Base-by-base conservation (phyloP, 2,797 vertebrate species). In the Neopelma chrysocephalum region DNA sequence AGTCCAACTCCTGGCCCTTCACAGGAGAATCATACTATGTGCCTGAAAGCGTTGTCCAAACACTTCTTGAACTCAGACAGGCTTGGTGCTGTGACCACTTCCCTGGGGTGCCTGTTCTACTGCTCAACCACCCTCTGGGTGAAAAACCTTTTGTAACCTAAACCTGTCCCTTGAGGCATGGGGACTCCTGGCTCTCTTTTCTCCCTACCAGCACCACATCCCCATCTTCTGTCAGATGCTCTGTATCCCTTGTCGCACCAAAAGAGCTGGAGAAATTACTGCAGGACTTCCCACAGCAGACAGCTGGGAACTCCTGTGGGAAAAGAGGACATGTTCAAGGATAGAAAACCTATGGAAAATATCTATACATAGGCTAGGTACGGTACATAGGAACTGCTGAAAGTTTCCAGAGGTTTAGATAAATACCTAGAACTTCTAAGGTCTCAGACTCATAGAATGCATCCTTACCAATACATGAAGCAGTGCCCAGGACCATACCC, bases 261-360 rank as follows among this genome's bases (percentile, higher is more conserved):
- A 48, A 73, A 88, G 65, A 93, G 15, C 19, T 88, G 58, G 61
- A 90, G 40, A 87, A 90, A 47, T 87, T 79, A 48, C 34, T 83
- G 38, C 61, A 66, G 69, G 45, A 47, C 38, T 82, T 91, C 27
- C 51, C 42, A 50, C 23, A n/a, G 21, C 29, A 86, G 29, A n/a
- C 17, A 93, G 21, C 26, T 0, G 0, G 16, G 36, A 80, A 40
- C 26, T 47, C 45, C 29, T 0, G 0, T 27, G 51, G 47, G 36
- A 51, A 69, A 83, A 94, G 57, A 76, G 40, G 40, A 31, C 14
- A 5, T 23, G 9, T 61, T 81, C 22, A 73, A 69, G 45, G 45
- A 42, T 25, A 82, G 69, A 90, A 94, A 81, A 86, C 9, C 4
- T 64, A 12, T 21, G 9, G 36, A 64, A 83, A 73, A 48, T 70